Evolutionary conservation across 2,113 vertebrate genomes (phyloP).

Genomic region (Anhinga rufa): DNA sequence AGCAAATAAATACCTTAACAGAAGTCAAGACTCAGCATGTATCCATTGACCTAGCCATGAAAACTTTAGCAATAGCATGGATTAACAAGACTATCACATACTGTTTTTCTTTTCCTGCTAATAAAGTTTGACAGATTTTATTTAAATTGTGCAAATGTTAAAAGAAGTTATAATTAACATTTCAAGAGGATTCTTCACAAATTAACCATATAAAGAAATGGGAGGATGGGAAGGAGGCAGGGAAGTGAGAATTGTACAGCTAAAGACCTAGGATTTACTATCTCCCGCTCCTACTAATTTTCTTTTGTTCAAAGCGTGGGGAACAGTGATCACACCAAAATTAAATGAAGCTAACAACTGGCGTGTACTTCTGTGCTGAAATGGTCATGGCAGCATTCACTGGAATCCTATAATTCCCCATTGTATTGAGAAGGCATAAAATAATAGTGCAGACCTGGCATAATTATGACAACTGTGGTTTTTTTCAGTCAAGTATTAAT

Average conservation of each 20-base stretch:
- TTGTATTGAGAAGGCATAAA: neutral
- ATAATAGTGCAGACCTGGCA: neutral
- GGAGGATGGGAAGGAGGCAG: neutral
- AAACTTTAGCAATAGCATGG: neutral
- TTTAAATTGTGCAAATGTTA: neutral
- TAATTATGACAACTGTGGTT: neutral
- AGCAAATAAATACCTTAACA: constrained; percentile 32
- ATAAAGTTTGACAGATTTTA: neutral
- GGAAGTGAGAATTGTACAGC: neutral
- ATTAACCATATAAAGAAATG: neutral
- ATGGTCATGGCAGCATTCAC: neutral
- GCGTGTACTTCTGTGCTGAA: neutral
- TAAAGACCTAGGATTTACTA: neutral
- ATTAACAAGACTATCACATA: neutral
- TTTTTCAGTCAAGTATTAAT: neutral
- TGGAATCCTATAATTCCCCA: neutral
- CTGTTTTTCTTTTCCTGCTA: neutral
- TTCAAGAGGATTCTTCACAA: neutral
- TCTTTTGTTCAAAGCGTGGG: neutral
- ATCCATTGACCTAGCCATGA: constrained; percentile 32
- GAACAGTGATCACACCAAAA: neutral
- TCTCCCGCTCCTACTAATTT: neutral
- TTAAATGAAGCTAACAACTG: neutral
- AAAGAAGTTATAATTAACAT: neutral
- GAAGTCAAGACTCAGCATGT: constrained; percentile 56